phyloP scores from a whole-genome alignment of 2,888 invertebrate species.

The Celastrina argiolus region DNA sequence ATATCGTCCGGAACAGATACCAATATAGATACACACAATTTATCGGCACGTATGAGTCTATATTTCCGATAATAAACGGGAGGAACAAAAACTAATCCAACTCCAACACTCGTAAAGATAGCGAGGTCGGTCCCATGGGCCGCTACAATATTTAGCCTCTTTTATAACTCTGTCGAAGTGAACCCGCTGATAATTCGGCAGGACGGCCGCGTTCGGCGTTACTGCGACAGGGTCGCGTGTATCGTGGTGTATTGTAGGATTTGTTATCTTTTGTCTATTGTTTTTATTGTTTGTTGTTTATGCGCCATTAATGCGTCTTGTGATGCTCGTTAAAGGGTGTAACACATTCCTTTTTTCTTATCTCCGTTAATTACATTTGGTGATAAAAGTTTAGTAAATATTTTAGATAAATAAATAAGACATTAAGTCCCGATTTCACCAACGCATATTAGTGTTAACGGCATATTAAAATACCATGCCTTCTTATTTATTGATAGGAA shows the following conservation, averaged over 20 bases:
- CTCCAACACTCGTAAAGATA: constrained; percentile 65
- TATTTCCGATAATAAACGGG: constrained; percentile 56
- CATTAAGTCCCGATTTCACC: no score
- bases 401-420: no score
- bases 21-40: constrained; percentile 10
- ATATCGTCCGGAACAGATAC: background rate
- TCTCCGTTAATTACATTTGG: background rate
- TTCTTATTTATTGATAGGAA: no score
- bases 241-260: constrained; percentile 37
- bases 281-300: constrained; percentile 23
- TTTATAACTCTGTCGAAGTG: constrained; percentile 53
- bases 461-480: no score
- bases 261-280: constrained; percentile 31
- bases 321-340: background rate
- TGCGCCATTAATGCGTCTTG: background rate
- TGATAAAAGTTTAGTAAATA: no score
- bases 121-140: constrained; percentile 53
- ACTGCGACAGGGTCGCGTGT: constrained; percentile 39
- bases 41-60: constrained; percentile 25
- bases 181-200: constrained; percentile 42
- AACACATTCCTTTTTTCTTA: background rate
- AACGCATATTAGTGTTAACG: no score
- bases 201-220: constrained; percentile 31
- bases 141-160: constrained; percentile 51
- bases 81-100: constrained; percentile 70